phyloP scores from a whole-genome alignment of 2,113 vertebrate species.

The Sapajus apella region DNA sequence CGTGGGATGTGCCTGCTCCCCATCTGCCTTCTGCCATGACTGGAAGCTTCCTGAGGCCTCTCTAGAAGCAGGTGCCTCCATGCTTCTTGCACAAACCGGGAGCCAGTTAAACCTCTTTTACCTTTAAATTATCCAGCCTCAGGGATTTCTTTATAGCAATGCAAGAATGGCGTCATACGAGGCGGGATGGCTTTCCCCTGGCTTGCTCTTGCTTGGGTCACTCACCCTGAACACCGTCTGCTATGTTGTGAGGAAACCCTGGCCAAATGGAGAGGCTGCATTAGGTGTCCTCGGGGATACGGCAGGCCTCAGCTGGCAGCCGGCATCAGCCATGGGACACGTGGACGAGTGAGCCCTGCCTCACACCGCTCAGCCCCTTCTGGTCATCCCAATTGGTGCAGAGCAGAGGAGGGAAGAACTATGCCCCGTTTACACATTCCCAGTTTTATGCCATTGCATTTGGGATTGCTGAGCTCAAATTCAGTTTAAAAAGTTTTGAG shows the following conservation, averaged over 20 bases:
- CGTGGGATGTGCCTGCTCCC: too few species aligned
- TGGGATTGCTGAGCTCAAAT: neutral
- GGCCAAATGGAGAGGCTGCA: too few species aligned
- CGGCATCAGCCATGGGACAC: rapidly evolving
- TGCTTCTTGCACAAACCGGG: too few species aligned
- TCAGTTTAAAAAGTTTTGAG: neutral
- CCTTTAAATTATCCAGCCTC: too few species aligned
- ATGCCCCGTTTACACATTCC: rapidly evolving
- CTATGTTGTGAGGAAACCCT: neutral
- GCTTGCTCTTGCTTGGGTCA: neutral
- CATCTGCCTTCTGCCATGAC: too few species aligned
- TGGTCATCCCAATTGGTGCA: neutral
- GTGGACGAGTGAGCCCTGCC: neutral
- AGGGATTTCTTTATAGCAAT: too few species aligned
- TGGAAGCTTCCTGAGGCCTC: too few species aligned
- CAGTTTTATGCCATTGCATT: neutral
- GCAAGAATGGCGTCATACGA: too few species aligned
- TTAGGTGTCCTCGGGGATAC: rapidly evolving
- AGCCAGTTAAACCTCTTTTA: too few species aligned
- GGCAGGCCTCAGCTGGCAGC: neutral
- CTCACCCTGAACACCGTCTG: rapidly evolving
- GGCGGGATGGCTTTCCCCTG: neutral
- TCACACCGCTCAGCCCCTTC: too few species aligned
- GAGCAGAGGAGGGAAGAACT: neutral
- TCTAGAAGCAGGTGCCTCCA: too few species aligned